Base-by-base conservation (phyloP, 2,797 vertebrate species). In the Sebastes minor region DNA sequence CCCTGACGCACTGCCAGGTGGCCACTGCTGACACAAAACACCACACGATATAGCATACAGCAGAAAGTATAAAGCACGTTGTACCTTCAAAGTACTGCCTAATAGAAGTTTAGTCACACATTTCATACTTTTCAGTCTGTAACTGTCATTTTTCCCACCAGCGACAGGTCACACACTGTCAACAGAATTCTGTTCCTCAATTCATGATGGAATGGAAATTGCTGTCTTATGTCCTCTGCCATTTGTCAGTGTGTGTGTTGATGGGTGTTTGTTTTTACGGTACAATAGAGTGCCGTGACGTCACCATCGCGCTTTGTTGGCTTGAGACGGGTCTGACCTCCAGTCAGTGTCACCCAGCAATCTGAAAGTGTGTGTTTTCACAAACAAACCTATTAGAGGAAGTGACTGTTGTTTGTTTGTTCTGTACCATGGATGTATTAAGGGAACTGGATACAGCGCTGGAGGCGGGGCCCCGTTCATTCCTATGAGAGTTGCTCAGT, bases 131-230 rank as follows among this genome's bases (percentile, higher is more conserved):
- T 23, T 81, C 56, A 71, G 35, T 72, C 18, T 74, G n/a, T 32
- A 46, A 49, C 53, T 71, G 61, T 72, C 72, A 71, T 79, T 80
- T 81, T 68, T 49, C 16, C 61, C 70, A 71, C n/a, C 73, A 57
- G 32, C 42, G 25, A 57, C 76, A 71, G 79, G 83, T 84, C 84
- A 89, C 55, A 81, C 68, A 61, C 55, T 61, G 60, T 78, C 82
- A 83, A 76, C 76, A 81, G 80, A 78, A 38, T 76, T 73, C 66
- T 74, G 56, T 23, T 55, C 76, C 73, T 84, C 78, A 13, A 77
- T 81, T 77, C 55, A 61, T 76, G 68, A 78, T 75, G 14, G 70
- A 83, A 89, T 70, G 76, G 38, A 83, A 76, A 85, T 76, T 57
- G 57, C 66, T 12, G 35, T 81, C 42, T 25, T 68, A 22, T 80